Percentiles rank a stretch among this genome's conserved stretches.
phyloP scores from a whole-genome alignment of 2,113 vertebrate genomes.

The Bos indicus region DNA sequence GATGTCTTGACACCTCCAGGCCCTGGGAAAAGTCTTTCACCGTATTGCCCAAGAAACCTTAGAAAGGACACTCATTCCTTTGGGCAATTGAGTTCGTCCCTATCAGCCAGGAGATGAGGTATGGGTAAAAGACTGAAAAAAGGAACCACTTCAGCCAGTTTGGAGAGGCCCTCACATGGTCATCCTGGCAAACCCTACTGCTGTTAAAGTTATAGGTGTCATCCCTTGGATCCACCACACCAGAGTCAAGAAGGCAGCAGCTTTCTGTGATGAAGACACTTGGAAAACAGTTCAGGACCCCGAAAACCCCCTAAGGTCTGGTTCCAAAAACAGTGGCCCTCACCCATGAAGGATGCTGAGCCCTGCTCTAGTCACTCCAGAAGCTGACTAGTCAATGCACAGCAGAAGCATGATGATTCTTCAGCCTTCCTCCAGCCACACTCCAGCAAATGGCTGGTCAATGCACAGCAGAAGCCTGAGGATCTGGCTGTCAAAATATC shows the following conservation, averaged over 20 bases:
- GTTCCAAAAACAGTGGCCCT: background rate
- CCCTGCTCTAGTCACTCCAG: background rate
- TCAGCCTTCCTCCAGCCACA: background rate
- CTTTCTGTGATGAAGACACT: background rate
- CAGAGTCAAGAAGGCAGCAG: background rate
- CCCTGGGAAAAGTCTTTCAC: background rate
- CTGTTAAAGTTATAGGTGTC: background rate
- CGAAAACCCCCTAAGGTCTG: background rate
- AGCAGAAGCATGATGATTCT: background rate
- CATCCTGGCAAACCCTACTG: background rate
- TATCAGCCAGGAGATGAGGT: background rate
- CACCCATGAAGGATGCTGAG: background rate
- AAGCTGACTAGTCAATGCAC: background rate
- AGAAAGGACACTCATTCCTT: background rate
- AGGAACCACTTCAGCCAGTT: background rate
- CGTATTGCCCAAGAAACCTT: accelerated
- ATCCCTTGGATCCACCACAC: background rate
- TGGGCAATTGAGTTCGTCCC: background rate
- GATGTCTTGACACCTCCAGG: background rate
- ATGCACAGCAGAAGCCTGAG: background rate
- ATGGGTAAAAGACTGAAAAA: background rate
- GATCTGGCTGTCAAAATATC: background rate
- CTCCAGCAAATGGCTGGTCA: background rate
- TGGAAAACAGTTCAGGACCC: background rate
- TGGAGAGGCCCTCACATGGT: background rate